Base-by-base conservation (phyloP, 1,140 invertebrate species). In the Tetramorium simillimum region DNA sequence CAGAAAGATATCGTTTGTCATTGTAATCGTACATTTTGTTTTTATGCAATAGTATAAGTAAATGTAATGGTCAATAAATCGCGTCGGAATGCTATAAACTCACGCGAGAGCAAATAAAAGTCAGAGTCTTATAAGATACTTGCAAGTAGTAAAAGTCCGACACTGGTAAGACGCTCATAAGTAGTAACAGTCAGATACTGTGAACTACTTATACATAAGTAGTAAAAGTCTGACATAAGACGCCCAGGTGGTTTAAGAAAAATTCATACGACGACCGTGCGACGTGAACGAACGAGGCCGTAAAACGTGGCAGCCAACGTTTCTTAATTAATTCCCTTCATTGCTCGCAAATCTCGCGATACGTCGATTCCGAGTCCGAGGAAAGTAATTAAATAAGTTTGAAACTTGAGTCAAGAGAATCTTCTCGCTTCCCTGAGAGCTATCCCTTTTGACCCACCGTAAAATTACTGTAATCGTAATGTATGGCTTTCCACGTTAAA, bases 141-240 rank as follows among this genome's bases (percentile, higher is more conserved):
- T 37, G 1, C 28, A 43, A 81, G 65, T 62, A 82, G 65, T 62
- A 82, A 72, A 82, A 82, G 65, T 72, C 37, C 18, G 49, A 46
- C 51, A 56, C 21, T 28, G 37, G n/a, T 37, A 28, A 24, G 63
- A 69, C 63, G 21, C 28, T 65, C 28, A 37, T 51, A 67, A 65
- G n/a, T 78, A 65, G 18, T 78, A 67, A 67, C 24, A 78, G 60
- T 60, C 73, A 24, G 21, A 43, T n/a, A 60, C 37, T 76, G n/a
- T 24, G 21, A 76, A 37, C 37, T 18, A 18, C 53, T 76, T 76
- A 43, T 28, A 60, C 56, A 18, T 40, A 49, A 76, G 37, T 76
- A 76, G 53, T 53, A 73, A 49, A 56, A 75, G 53, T 51, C 43
- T 65, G 40, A 43, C 7, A 16, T 43, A 14, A 18, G 49, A 37